Evolutionary conservation across 2,113 vertebrate species (phyloP).

Genomic region (Chroicocephalus ridibundus): DNA sequence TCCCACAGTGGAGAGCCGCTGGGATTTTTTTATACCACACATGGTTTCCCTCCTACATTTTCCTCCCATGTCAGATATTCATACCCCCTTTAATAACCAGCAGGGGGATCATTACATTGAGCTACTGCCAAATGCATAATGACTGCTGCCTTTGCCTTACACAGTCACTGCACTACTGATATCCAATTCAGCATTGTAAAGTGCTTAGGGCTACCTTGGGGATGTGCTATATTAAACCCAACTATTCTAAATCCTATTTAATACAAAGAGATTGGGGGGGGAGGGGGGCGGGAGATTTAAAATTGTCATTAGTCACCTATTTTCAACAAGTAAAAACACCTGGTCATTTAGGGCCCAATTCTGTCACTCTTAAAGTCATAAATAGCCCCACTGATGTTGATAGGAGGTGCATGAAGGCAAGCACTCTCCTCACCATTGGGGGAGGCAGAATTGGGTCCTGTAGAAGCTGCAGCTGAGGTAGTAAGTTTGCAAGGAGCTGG

Average conservation of each 20-base stretch:
- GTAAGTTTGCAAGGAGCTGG: conserved; percentile 49
- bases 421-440: neutral
- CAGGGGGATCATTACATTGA: conserved; percentile 70
- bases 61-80: conserved; percentile 63
- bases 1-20: conserved; percentile 10
- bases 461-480: neutral
- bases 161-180: conserved; percentile 30
- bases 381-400: neutral
- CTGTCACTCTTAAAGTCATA: neutral
- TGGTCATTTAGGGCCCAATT: conserved; percentile 27
- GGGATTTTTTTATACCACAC: conserved; percentile 45
- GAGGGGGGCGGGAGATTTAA: conserved; percentile 29
- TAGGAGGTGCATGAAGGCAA: neutral
- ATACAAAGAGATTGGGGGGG: conserved; percentile 53
- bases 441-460: neutral
- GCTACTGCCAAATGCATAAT: conserved; percentile 68
- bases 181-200: conserved; percentile 74
- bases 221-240: conserved; percentile 65
- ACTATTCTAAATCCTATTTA: conserved; percentile 73
- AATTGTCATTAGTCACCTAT: conserved; percentile 54
- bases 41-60: conserved; percentile 64
- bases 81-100: conserved; percentile 67
- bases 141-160: conserved; percentile 59
- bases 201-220: conserved; percentile 69
- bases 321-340: conserved; percentile 51